A percentile compares a stretch with the other conserved stretches of the same genome.
Evolutionary conservation across 2,888 invertebrate genomes (phyloP).

Genomic region (Campaea margaritaria): DNA sequence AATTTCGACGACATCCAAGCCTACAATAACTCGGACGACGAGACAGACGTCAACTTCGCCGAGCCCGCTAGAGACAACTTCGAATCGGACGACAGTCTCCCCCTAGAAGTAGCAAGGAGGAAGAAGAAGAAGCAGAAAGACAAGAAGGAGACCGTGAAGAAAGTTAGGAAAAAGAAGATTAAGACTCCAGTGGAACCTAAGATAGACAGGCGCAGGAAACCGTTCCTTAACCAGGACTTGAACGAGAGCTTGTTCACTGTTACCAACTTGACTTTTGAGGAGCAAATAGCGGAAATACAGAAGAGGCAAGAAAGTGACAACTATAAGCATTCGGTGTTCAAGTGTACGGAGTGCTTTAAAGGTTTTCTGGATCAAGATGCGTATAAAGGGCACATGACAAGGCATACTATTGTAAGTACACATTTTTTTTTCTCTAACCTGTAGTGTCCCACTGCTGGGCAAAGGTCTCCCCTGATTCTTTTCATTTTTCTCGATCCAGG

Average conservation of each 20-base stretch:
- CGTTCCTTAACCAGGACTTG: conserved; percentile 70
- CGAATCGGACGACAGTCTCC: conserved; percentile 30
- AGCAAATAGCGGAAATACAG: conserved; percentile 72
- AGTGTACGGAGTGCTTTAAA: conserved; percentile 72
- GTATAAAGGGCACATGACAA: conserved; percentile 66
- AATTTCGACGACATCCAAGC: neutral
- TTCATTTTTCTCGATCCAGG: no score
- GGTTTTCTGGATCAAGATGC: conserved; percentile 75
- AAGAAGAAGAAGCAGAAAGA: conserved; percentile 47
- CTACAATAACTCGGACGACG: neutral
- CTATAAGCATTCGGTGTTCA: conserved; percentile 70
- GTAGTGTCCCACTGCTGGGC: no score
- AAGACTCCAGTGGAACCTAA: conserved; percentile 28
- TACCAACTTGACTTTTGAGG: conserved; percentile 64
- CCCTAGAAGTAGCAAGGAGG: conserved; percentile 48
- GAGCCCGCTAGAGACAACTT: conserved; percentile 34
- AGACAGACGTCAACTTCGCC: conserved; percentile 6
- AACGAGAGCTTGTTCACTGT: conserved; percentile 73
- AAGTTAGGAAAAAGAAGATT: conserved; percentile 29
- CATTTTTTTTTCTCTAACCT: no score
- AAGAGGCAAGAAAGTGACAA: conserved; percentile 70
- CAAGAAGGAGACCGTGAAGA: conserved; percentile 44
- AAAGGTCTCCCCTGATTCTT: no score
- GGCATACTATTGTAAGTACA: conserved; percentile 72
- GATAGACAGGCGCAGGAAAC: conserved; percentile 59